Conservation (phyloP, 2,113 vertebrate genomes). For the Calcarius ornatus region DNA sequence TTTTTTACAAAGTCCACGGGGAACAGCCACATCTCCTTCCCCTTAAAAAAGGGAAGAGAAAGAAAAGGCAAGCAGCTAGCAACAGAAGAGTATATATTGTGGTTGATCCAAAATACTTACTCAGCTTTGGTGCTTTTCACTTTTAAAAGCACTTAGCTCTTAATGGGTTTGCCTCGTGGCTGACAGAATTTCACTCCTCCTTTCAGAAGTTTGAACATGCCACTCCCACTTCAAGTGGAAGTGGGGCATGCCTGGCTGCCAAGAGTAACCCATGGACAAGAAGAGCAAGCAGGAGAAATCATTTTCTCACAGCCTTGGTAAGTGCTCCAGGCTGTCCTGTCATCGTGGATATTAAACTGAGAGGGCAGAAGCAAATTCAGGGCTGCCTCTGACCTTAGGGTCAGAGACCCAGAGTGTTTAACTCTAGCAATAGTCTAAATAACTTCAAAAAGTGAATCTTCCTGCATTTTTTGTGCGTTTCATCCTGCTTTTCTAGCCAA, state of each 20-base stretch:
- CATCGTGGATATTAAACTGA: background rate
- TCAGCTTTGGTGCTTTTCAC: background rate
- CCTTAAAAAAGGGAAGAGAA: slow-evolving; percentile 7
- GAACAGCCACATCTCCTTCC: background rate
- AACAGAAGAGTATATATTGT: background rate
- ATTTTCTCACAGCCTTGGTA: background rate
- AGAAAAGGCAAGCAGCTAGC: background rate
- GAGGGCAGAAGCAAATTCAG: background rate
- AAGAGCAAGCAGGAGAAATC: background rate
- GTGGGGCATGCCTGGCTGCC: background rate
- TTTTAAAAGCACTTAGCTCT: background rate
- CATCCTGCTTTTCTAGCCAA: background rate
- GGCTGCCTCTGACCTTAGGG: background rate
- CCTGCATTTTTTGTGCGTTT: background rate
- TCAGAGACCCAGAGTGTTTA: background rate
- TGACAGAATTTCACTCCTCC: background rate
- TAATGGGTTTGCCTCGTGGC: background rate
- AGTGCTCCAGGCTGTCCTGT: background rate
- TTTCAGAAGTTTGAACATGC: background rate
- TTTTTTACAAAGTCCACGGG: background rate
- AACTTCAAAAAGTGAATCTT: background rate
- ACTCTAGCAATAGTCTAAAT: background rate
- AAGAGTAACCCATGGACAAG: background rate
- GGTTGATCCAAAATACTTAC: background rate
- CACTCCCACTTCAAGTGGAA: background rate